phyloP scores from a whole-genome alignment of 1,140 invertebrate genomes.

The Bombus ignitus region DNA sequence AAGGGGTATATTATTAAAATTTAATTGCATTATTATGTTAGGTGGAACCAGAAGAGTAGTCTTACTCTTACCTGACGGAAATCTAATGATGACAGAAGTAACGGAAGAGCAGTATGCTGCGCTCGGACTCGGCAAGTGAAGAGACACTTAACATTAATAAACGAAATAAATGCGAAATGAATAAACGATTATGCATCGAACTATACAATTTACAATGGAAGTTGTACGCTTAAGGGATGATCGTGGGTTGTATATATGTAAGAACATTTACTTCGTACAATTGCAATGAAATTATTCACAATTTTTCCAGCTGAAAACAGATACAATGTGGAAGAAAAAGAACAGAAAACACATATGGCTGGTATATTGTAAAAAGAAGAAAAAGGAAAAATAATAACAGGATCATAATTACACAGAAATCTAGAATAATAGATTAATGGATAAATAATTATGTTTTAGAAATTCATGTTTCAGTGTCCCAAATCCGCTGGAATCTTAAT shows the following conservation, averaged over 20 bases:
- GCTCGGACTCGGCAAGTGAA: conserved; percentile 86
- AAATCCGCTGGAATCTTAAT: conserved; percentile 74
- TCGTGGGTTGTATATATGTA: conserved; percentile 79
- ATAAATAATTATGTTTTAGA: conserved; percentile 67
- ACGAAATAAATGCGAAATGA: conserved; percentile 8
- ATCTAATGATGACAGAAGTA: conserved; percentile 92
- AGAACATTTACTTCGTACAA: conserved; percentile 71
- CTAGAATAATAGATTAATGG: conserved; percentile 62
- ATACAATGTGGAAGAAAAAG: conserved; percentile 37
- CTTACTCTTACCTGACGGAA: conserved; percentile 90
- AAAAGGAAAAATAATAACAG: conserved; percentile 53
- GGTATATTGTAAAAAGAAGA: conserved; percentile 67
- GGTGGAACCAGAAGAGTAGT: conserved; percentile 91
- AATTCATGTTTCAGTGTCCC: conserved; percentile 71
- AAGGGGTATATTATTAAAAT: not conserved
- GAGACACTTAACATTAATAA: conserved; percentile 35
- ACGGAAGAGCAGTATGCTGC: conserved; percentile 92
- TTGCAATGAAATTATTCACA: conserved; percentile 53
- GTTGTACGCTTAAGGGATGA: conserved; percentile 65
- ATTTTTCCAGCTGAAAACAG: conserved; percentile 50
- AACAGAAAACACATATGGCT: conserved; percentile 33
- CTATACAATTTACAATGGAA: conserved; percentile 56
- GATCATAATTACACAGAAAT: conserved; percentile 36
- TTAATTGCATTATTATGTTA: conserved; percentile 74
- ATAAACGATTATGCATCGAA: conserved; percentile 56